Evolutionary conservation across 2,113 vertebrate species (phyloP).

Genomic region (Psettodes erumei): DNA sequence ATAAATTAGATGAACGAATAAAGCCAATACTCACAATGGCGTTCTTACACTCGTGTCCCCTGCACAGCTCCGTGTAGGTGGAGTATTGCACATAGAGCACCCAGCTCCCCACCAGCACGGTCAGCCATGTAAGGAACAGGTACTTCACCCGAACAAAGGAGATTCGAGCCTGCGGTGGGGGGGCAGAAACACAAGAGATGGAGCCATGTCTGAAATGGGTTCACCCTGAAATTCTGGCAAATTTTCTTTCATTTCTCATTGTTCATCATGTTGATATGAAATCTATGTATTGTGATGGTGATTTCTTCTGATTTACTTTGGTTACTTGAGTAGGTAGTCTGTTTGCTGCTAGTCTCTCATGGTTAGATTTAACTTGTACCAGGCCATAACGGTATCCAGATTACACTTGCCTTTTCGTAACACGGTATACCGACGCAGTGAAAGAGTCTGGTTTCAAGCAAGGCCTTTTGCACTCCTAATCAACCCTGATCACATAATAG

Average conservation of each 20-base stretch:
- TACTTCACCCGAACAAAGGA: slow-evolving; percentile 96
- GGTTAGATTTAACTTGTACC: too few species aligned
- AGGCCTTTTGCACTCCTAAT: slow-evolving; percentile 1
- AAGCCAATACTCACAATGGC: slow-evolving; percentile 90
- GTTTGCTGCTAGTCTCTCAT: too few species aligned
- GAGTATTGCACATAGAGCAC: slow-evolving; percentile 96
- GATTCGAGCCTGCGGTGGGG: slow-evolving; percentile 87
- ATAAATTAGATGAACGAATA: not conserved
- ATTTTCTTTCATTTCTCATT: not conserved
- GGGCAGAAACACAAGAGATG: not conserved
- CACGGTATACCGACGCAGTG: too few species aligned
- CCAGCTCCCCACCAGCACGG: slow-evolving; percentile 96
- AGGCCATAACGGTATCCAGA: too few species aligned
- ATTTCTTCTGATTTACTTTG: too few species aligned
- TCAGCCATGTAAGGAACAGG: slow-evolving; percentile 97
- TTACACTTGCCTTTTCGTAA: too few species aligned
- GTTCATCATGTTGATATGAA: not conserved
- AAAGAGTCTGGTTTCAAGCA: not conserved
- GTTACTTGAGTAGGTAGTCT: too few species aligned
- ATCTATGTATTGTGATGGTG: too few species aligned
- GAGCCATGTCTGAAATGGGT: not conserved
- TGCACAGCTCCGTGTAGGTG: slow-evolving; percentile 95
- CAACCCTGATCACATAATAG: slow-evolving; percentile 37
- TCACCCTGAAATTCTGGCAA: not conserved
- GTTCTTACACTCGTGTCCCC: slow-evolving; percentile 96